Percentiles rank a stretch among this genome's conserved stretches.
Conservation (phyloP, 1,140 invertebrate genomes). For the Platorchestia sp. region DNA sequence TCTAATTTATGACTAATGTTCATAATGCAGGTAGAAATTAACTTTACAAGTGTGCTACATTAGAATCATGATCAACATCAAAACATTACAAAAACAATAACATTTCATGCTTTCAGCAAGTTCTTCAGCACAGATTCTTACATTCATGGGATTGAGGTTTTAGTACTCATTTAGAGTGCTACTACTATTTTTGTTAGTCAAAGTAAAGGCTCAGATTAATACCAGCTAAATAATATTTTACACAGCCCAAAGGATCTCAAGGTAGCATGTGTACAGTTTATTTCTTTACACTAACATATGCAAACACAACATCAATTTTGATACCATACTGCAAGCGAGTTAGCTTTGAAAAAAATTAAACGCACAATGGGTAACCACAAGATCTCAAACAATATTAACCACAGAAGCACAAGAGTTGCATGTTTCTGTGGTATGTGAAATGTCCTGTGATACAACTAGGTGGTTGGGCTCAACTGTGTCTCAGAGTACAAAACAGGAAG, state of each 20-base stretch:
- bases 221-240: not conserved
- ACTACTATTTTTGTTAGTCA: not conserved
- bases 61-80: not conserved
- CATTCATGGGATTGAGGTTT: not conserved
- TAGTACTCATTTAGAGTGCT: too few species aligned
- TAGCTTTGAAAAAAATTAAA: too few species aligned
- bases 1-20: not conserved
- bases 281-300: not conserved
- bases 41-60: not conserved
- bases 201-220: not conserved
- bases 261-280: not conserved
- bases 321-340: too few species aligned
- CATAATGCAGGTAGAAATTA: not conserved
- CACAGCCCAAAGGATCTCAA: not conserved
- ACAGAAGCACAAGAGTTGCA: too few species aligned
- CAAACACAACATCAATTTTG: too few species aligned
- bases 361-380: too few species aligned
- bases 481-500: too few species aligned
- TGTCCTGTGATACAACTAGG: too few species aligned
- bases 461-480: too few species aligned
- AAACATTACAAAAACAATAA: not conserved
- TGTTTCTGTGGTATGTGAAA: too few species aligned
- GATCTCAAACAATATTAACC: too few species aligned
- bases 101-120: not conserved
- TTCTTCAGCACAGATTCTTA: not conserved